phyloP scores from a whole-genome alignment of 2,797 vertebrate genomes.

The Argentina silus region DNA sequence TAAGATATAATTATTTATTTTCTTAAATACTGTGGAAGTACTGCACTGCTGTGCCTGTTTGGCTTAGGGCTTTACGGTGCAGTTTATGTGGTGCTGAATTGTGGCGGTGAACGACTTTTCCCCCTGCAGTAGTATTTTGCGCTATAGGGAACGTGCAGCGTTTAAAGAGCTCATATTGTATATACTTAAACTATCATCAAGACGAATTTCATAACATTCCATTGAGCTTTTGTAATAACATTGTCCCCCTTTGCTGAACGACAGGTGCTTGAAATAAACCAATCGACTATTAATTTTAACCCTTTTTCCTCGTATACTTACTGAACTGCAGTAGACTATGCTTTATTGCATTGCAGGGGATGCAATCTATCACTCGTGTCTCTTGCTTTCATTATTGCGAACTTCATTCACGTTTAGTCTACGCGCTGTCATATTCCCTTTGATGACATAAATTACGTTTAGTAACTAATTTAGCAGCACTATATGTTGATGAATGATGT shows the following conservation, averaged over 20 bases:
- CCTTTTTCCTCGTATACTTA: neutral
- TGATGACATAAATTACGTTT: neutral
- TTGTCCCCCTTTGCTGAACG: neutral
- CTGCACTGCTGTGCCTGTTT: constrained; percentile 64
- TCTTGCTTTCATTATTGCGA: constrained; percentile 28
- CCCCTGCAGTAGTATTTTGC: constrained; percentile 47
- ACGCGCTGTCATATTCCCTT: constrained; percentile 38
- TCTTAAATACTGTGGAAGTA: constrained; percentile 49
- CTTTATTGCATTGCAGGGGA: constrained; percentile 51
- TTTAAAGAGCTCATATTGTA: constrained; percentile 25
- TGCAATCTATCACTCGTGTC: constrained; percentile 28
- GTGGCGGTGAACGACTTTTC: constrained; percentile 47
- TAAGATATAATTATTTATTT: constrained; percentile 72
- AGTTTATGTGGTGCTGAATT: constrained; percentile 40
- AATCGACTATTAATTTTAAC: constrained; percentile 18
- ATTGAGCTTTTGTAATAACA: neutral
- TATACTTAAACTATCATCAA: neutral
- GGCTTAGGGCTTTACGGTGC: constrained; percentile 34
- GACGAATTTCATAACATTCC: neutral
- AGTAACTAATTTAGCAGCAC: neutral
- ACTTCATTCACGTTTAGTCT: constrained; percentile 59
- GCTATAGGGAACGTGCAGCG: constrained; percentile 38
- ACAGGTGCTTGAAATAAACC: constrained; percentile 41
- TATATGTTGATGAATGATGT: neutral
- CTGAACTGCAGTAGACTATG: constrained; percentile 48